Conservation (phyloP, 2,888 invertebrate species). For the Ochlodes sylvanus region DNA sequence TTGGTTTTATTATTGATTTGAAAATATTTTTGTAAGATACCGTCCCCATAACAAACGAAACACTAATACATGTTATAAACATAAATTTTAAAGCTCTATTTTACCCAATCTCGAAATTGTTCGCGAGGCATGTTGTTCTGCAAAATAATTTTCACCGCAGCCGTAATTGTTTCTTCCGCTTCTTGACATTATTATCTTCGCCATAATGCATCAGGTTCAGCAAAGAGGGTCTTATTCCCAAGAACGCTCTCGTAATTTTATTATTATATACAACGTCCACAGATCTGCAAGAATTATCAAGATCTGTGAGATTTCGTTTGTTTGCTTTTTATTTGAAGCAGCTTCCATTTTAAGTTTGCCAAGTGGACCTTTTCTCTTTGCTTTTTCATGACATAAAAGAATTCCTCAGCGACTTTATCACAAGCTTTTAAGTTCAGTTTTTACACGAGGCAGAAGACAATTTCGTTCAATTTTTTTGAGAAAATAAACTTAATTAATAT, state of each 20-base stretch:
- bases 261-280: constrained; percentile 24
- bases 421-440: constrained; percentile 25
- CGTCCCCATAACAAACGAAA: background rate
- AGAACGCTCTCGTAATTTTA: constrained; percentile 26
- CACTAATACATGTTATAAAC: background rate
- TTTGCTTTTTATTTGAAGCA: constrained; percentile 29
- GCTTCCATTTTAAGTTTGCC: constrained; percentile 33
- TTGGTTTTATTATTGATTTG: background rate
- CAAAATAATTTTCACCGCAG: constrained; percentile 62
- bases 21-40: background rate
- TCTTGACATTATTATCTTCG: constrained; percentile 78
- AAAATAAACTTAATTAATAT: background rate
- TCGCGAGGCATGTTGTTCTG: constrained; percentile 52
- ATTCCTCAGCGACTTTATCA: constrained; percentile 20
- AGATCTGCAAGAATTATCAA: constrained; percentile 24
- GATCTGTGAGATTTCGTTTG: constrained; percentile 10
- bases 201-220: constrained; percentile 72
- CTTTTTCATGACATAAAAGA: constrained; percentile 29
- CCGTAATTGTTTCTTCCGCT: constrained; percentile 80
- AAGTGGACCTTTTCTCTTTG: constrained; percentile 32
- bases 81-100: background rate
- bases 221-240: constrained; percentile 35
- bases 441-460: background rate
- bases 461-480: background rate
- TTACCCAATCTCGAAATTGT: constrained; percentile 56